A percentile compares a stretch with the other conserved stretches of the same genome.
These are phyloP conservation scores for Netelia melanura DNA, from an alignment of 2,888 invertebrate genomes.

Conservation along the genomic window DNA sequence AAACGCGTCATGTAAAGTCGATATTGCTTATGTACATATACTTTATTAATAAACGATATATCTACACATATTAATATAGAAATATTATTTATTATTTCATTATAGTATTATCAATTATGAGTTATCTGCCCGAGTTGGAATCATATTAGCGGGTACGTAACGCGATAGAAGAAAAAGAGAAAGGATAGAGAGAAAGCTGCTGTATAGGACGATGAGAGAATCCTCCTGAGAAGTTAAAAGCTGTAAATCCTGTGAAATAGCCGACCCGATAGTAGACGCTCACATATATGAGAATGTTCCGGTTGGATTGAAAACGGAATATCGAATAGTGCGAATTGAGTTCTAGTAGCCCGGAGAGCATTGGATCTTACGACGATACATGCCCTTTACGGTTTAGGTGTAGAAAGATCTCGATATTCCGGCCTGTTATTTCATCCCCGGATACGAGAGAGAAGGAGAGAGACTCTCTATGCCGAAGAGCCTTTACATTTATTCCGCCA, in stretches of 20 bases:
- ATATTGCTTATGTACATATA: too few relatives aligned
- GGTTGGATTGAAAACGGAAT: slow-evolving; percentile 68
- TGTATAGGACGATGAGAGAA: not conserved
- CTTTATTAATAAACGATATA: too few relatives aligned
- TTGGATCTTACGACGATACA: slow-evolving; percentile 48
- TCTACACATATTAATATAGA: too few relatives aligned
- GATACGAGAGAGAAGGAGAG: not conserved
- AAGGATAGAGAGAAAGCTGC: slow-evolving; percentile 30
- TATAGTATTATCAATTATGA: too few relatives aligned
- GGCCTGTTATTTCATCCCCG: slow-evolving; percentile 39
- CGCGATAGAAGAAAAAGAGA: not conserved
- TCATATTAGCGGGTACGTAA: slow-evolving; percentile 19
- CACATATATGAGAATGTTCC: slow-evolving; percentile 48
- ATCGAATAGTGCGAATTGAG: slow-evolving; percentile 69
- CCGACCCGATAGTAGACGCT: not conserved
- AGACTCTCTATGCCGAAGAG: not conserved
- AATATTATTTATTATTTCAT: too few relatives aligned
- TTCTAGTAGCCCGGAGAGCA: slow-evolving; percentile 47
- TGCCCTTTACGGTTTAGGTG: not conserved
- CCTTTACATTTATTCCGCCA: not conserved
- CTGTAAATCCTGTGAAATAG: slow-evolving; percentile 1
- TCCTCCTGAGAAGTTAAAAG: not conserved
- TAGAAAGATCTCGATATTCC: slow-evolving; percentile 39
- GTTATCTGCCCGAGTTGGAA: not conserved
- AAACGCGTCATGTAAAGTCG: too few relatives aligned